A percentile compares a stretch with the other conserved stretches of the same genome.
Evolutionary conservation across 2,797 vertebrate genomes (phyloP).

Genomic region (Salarias fasciatus): DNA sequence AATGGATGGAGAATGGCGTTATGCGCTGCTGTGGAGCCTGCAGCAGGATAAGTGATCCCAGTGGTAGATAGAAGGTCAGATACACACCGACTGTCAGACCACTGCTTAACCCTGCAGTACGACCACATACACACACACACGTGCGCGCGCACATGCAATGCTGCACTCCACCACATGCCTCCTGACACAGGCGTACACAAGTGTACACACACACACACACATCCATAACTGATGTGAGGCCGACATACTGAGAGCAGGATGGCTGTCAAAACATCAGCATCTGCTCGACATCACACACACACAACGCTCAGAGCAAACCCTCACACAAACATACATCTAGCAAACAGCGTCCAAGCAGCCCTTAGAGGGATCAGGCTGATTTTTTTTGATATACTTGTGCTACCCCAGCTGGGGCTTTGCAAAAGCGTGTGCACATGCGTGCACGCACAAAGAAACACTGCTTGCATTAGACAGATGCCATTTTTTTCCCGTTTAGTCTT

Average conservation of each 20-base stretch:
- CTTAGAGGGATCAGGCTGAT: constrained; percentile 59
- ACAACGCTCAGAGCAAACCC: constrained; percentile 53
- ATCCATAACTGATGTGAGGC: constrained; percentile 57
- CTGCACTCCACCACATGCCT: neutral
- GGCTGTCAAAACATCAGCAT: constrained; percentile 78
- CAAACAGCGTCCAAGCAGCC: constrained; percentile 56
- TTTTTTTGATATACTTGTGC: constrained; percentile 69
- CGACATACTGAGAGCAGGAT: constrained; percentile 61
- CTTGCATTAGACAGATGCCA: too few species aligned
- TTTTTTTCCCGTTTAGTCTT: too few species aligned
- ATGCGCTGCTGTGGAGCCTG: constrained; percentile 52
- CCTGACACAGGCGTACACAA: constrained; percentile 21
- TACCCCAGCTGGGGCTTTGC: constrained; percentile 54
- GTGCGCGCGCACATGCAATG: constrained; percentile 11
- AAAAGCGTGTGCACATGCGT: neutral
- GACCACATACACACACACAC: constrained; percentile 36
- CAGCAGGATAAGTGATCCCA: constrained; percentile 73
- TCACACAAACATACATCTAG: constrained; percentile 47
- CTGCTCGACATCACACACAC: constrained; percentile 69
- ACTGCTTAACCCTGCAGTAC: constrained; percentile 57
- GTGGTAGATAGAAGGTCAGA: constrained; percentile 71
- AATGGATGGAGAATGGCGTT: constrained; percentile 27
- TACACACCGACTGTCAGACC: constrained; percentile 65
- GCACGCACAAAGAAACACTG: constrained; percentile 15
- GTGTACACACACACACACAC: constrained; percentile 12